Evolutionary conservation across 2,888 invertebrate genomes (phyloP).

Genomic region (Synanthedon vespiformis): DNA sequence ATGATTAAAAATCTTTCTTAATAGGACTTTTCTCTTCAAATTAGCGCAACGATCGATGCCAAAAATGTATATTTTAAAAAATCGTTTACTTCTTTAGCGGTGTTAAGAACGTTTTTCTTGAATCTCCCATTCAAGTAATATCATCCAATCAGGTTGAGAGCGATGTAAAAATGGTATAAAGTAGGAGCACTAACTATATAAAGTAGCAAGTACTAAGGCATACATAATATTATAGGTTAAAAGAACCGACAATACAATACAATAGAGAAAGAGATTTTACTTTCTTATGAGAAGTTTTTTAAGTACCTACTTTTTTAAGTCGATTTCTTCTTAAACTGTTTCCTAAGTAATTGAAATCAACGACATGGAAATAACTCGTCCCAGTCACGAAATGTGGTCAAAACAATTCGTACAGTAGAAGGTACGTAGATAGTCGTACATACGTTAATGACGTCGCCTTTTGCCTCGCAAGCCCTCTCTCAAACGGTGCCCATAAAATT

Average conservation of each 20-base stretch:
- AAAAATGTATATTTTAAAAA: neutral
- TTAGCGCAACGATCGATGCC: too few relatives aligned
- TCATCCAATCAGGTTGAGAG: neutral
- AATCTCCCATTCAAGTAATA: neutral
- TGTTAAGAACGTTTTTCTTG: neutral
- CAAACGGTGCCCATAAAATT: slow-evolving; percentile 51
- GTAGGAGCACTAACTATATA: neutral
- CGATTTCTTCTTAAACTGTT: neutral
- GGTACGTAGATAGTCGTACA: slow-evolving; percentile 16
- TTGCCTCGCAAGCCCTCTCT: slow-evolving; percentile 26
- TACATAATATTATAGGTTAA: neutral
- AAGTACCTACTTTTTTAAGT: too few relatives aligned
- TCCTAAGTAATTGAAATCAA: slow-evolving; percentile 49
- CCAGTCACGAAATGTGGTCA: slow-evolving; percentile 16
- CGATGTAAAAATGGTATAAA: neutral
- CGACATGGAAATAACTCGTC: slow-evolving; percentile 25
- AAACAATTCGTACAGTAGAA: neutral
- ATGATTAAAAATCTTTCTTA: too few relatives aligned
- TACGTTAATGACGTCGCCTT: slow-evolving; percentile 39
- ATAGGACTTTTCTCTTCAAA: too few relatives aligned
- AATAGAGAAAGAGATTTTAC: too few relatives aligned
- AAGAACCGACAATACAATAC: too few relatives aligned
- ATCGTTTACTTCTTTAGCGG: neutral
- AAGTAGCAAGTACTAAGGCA: neutral
- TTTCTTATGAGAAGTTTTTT: too few relatives aligned